Evolutionary conservation across 2,888 invertebrate genomes (phyloP).

Genomic region (Dorcus parallelipipedus): DNA sequence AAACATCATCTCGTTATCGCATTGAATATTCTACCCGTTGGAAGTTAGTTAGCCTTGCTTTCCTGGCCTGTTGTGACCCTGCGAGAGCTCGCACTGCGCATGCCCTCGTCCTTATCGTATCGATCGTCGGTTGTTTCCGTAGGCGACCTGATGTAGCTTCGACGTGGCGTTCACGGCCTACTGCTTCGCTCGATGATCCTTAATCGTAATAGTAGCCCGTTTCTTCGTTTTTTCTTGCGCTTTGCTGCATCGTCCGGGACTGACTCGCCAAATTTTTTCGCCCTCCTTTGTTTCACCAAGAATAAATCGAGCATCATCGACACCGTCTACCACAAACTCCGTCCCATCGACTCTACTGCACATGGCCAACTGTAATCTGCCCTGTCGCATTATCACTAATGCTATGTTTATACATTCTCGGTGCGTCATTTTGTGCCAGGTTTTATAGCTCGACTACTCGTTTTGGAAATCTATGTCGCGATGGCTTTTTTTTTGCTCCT

Average conservation of each 20-base stretch:
- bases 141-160: slow-evolving; percentile 22
- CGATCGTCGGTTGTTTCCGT: slow-evolving; percentile 31
- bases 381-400: slow-evolving; percentile 12
- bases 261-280: too few relatives aligned
- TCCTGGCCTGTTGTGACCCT: slow-evolving; percentile 26
- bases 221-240: not conserved
- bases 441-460: not conserved
- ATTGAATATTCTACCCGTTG: not conserved
- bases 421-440: slow-evolving; percentile 24
- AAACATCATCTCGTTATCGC: not conserved
- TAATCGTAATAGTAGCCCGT: not conserved
- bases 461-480: slow-evolving; percentile 5
- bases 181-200: not conserved
- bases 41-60: slow-evolving; percentile 13
- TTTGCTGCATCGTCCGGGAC: not conserved
- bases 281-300: too few relatives aligned
- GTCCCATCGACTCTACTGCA: not conserved
- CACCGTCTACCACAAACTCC: not conserved
- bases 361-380: slow-evolving; percentile 23
- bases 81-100: slow-evolving; percentile 15
- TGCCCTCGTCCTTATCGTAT: slow-evolving; percentile 28
- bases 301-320: not conserved
- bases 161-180: not conserved
- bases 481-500: not conserved
- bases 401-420: slow-evolving; percentile 25